Base-by-base conservation (phyloP, 2,888 invertebrate species). In the Petrophora chlorosata region DNA sequence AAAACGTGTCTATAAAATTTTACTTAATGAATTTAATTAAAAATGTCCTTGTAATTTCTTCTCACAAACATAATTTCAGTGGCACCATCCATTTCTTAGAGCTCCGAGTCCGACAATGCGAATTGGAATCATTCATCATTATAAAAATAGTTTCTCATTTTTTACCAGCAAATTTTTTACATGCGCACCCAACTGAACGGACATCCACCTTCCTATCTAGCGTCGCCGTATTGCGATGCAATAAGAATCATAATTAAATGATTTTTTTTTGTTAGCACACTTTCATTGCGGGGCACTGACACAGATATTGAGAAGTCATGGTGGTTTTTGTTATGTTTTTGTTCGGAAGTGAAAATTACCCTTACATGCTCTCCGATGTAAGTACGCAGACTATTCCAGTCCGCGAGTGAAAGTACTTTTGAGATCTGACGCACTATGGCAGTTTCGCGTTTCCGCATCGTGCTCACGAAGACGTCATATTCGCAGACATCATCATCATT, bases 271-370 rank as follows among this genome's bases (percentile, higher is more conserved):
- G 49, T 51, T 59, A 67, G 57, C 67, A 67, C 64, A 76, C 76
- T 79, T 76, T 78, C 74, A 66, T 74, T 69, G 57, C 65, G 56
- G 77, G 76, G 75, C 78, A 76, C 67, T 68, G 79, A 71, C 80
- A 73, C 65, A 73, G 68, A 69, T 73, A 65, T 67, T 63, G 58
- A 25, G 13, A 63, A 65, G 55, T 65, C 61, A 69, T 69, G 63
- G 65, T 62, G 59, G 64, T 73, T 73, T 67, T 70, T 70, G 49
- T 48, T 54, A 56, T 70, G 78, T 70, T 78, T 71, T 68, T 73
- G 63, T 73, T 67, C 54, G 74, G 76, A 79, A 81, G 79, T 78
- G 79, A 81, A 79, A 78, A 75, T 70, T 47, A 59, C 59, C 72
- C 46, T 59, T 57, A 59, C 48, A 36, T 30, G 47, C 29, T 41